Evolutionary conservation across 2,797 vertebrate species (phyloP).

Genomic region (Natrix natrix): DNA sequence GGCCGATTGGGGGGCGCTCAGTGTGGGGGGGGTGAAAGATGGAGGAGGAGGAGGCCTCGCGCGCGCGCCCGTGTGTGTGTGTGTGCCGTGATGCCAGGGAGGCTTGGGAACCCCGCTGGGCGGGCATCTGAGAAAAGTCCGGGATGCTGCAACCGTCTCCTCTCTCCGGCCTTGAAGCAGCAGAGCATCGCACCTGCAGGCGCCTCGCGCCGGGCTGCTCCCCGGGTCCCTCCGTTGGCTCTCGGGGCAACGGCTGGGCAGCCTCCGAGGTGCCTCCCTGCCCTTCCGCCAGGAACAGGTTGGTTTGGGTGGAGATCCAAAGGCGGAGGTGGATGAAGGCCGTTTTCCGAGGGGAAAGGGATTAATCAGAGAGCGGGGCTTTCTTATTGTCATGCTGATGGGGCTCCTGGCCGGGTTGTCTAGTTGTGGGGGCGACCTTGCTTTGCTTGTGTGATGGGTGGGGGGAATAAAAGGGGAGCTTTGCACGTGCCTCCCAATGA

Average conservation of each 20-base stretch:
- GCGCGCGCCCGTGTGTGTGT: too few species aligned
- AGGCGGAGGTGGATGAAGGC: background rate
- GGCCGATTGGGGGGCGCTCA: background rate
- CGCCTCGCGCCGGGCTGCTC: background rate
- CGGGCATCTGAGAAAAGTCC: too few species aligned
- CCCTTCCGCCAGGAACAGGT: background rate
- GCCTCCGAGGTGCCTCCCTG: background rate
- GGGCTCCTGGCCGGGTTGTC: background rate
- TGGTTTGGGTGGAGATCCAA: background rate
- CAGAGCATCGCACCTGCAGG: background rate
- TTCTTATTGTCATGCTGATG: background rate
- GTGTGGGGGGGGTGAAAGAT: background rate
- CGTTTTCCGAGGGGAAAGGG: background rate
- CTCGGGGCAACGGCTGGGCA: background rate
- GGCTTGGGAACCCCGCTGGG: background rate
- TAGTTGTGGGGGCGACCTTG: background rate
- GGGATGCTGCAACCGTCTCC: background rate
- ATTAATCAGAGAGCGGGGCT: background rate
- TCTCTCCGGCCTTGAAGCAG: background rate
- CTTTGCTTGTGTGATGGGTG: background rate
- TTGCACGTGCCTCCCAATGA: background rate
- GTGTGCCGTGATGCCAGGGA: background rate
- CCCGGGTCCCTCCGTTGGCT: background rate
- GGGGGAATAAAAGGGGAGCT: background rate
- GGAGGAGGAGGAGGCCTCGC: background rate